Base-by-base conservation (phyloP, 92 coral and sea anemone genomes). In the Chrysogorgia sp. region DNA sequence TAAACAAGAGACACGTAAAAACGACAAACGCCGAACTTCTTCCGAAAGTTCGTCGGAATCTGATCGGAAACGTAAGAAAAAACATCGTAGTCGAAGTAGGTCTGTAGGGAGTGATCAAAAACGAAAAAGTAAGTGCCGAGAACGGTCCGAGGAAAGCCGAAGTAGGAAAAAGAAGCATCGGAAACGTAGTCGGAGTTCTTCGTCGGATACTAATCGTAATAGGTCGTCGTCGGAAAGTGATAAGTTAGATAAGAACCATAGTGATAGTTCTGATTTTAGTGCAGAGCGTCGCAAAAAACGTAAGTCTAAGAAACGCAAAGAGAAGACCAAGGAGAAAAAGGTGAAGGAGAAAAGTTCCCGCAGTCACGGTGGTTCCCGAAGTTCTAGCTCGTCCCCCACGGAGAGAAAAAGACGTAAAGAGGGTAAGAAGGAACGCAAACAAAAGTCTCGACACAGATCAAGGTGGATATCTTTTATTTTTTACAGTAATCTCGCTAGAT, bases 301-400 rank as follows among this genome's bases (percentile, higher is more conserved):
- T 33, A 63, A 60, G 45, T 86, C 96, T 1, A 74, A 88, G 45
- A 84, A 78, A 75, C 87, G 40, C 31, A 80, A 77, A 68, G 80
- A 86, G 83, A 92, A 82, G 84, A 94, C 88, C 86, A 93, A 89
- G 97, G 88, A 80, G 86, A 84, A 90, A 22, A 47, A 34, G 34
- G 48, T 24, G 58, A 71, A 61, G 48, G 80, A 81, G 37, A 59
- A 40, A 25, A 50, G 58, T 29, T 58, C 85, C 10, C 79, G 40
- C 9, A 58, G 58, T 20, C 65, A 59, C 61, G 50, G 74, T 29
- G 50, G 75, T 34, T 64, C 61, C 22, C 34, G 85, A 81, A 32
- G 74, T 61, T 58, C 81, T 23, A 3, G 43, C 15, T n/a, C 35
- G 52, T 57, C 67, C 64, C 63, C 32, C 58, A 37, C 41, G 7